Evolutionary conservation across 1,140 invertebrate species (phyloP).

Genomic region (Aporrectodea caliginosa): DNA sequence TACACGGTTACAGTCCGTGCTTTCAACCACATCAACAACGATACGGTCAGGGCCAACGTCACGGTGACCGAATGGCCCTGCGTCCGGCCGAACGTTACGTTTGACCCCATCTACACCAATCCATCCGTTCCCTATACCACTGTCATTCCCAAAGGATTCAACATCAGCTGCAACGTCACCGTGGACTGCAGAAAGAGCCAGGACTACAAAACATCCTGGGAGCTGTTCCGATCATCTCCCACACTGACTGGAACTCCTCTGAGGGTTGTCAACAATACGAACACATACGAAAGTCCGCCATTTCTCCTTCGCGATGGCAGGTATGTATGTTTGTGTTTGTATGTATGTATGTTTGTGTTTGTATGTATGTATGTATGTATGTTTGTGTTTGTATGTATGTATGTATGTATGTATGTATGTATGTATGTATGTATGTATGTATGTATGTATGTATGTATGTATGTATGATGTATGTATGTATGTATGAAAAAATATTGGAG

Average conservation of each 20-base stretch:
- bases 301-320: neutral
- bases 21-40: neutral
- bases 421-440: no score
- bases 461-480: no score
- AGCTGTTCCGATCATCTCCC: no score
- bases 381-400: no score
- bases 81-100: neutral
- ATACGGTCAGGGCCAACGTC: neutral
- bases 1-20: neutral
- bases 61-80: neutral
- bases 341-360: no score
- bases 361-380: no score
- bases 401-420: no score
- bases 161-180: neutral
- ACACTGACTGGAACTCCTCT: no score
- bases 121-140: neutral
- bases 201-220: no score
- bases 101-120: neutral
- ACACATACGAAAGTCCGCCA: neutral
- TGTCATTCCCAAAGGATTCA: neutral
- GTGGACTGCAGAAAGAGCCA: neutral
- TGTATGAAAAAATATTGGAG: no score
- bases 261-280: neutral
- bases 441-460: no score
- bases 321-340: neutral